phyloP scores from a whole-genome alignment of 2,888 invertebrate species.

The Maniola hyperantus region DNA sequence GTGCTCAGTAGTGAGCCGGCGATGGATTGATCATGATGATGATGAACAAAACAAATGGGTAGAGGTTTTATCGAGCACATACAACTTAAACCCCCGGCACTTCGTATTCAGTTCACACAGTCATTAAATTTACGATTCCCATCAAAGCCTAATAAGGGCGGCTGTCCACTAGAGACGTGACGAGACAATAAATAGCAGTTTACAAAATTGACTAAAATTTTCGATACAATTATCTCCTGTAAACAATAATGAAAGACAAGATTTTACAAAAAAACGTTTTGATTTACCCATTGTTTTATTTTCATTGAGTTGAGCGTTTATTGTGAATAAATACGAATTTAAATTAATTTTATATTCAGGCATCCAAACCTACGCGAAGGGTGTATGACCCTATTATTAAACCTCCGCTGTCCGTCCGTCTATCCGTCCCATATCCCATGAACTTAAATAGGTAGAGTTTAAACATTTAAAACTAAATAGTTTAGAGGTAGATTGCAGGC shows the following conservation, averaged over 20 bases:
- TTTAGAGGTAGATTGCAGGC: no score
- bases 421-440: no score
- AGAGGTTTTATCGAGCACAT: slow-evolving; percentile 5
- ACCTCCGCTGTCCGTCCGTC: no score
- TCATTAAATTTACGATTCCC: slow-evolving; percentile 35
- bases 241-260: neutral
- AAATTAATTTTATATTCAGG: no score
- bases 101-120: slow-evolving; percentile 29
- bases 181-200: slow-evolving; percentile 8
- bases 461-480: no score
- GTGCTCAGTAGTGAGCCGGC: neutral
- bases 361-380: no score
- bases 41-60: neutral
- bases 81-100: slow-evolving; percentile 17
- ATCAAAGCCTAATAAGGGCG: slow-evolving; percentile 39
- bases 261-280: neutral
- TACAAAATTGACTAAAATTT: neutral
- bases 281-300: no score
- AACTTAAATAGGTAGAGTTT: no score
- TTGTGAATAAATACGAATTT: no score
- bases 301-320: no score
- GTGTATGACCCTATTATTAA: no score
- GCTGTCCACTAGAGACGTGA: slow-evolving; percentile 21
- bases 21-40: no score
- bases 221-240: neutral